A percentile compares a stretch with the other conserved stretches of the same genome.
Evolutionary conservation across 2,888 invertebrate species (phyloP).

Genomic region (Dynastes grantii): DNA sequence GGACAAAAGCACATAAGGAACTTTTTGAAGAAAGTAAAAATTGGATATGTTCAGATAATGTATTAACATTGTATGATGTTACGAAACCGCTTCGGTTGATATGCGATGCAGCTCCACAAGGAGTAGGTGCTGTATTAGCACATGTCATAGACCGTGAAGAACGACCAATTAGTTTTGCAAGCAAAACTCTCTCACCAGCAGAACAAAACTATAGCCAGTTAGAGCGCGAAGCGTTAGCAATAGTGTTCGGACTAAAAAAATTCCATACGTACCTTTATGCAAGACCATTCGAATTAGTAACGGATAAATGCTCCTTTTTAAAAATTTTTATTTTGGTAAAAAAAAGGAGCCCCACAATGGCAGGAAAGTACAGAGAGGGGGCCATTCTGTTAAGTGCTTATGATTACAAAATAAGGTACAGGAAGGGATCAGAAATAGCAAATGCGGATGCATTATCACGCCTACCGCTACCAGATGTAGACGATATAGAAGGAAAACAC

Average conservation of each 20-base stretch:
- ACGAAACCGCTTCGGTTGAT: slow-evolving; percentile 5
- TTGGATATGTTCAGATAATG: slow-evolving; percentile 1
- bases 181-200: neutral
- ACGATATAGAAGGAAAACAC: neutral
- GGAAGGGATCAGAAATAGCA: slow-evolving; percentile 3
- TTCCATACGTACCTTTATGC: too few relatives aligned
- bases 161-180: neutral
- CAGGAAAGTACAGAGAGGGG: neutral
- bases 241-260: too few relatives aligned
- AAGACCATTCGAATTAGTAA: too few relatives aligned
- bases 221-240: neutral
- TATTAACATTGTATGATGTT: slow-evolving; percentile 3
- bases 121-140: slow-evolving; percentile 8
- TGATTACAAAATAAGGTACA: slow-evolving; percentile 8
- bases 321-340: too few relatives aligned
- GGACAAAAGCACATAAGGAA: neutral
- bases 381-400: neutral
- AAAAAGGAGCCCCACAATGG: too few relatives aligned
- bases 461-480: neutral
- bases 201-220: neutral
- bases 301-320: too few relatives aligned
- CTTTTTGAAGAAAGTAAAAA: neutral
- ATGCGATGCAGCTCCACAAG: slow-evolving; percentile 9
- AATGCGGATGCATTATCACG: neutral
- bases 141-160: neutral